These are phyloP conservation scores for Drosophila trichaetosa DNA, from an alignment of 2,888 invertebrate species.

Conservation along the genomic window DNA sequence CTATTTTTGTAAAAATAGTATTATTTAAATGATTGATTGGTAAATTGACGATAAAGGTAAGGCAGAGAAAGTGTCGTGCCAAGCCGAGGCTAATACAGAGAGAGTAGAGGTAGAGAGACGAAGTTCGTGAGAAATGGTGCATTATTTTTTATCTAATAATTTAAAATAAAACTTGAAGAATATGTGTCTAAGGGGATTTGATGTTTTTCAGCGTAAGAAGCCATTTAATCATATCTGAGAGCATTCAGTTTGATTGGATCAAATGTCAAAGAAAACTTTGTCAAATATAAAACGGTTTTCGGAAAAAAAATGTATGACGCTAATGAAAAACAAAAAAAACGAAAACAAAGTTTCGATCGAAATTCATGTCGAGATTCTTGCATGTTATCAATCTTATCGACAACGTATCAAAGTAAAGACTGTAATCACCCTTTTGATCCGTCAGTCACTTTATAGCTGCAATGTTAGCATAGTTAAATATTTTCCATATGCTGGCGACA, in stretches of 20 bases:
- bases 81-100: constrained; percentile 15
- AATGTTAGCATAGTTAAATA: constrained; percentile 10
- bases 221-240: no score
- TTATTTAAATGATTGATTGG: constrained; percentile 48
- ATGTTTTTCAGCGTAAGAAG: background rate
- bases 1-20: constrained; percentile 8
- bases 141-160: background rate
- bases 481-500: constrained; percentile 38
- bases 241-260: background rate
- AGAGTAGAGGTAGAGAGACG: background rate
- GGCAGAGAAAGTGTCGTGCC: constrained; percentile 51
- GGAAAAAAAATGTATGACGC: background rate
- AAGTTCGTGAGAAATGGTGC: constrained; percentile 2
- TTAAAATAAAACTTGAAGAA: background rate
- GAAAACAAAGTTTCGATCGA: background rate
- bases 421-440: constrained; percentile 5
- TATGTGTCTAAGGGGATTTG: background rate
- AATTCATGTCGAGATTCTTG: background rate
- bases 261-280: background rate
- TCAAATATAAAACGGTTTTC: background rate
- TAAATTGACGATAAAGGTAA: constrained; percentile 18
- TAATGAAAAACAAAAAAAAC: no score
- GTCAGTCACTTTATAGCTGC: background rate
- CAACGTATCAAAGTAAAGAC: background rate
- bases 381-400: background rate